These are phyloP conservation scores for Stegastes partitus DNA, from an alignment of 2,113 vertebrate species.

Conservation along the genomic window DNA sequence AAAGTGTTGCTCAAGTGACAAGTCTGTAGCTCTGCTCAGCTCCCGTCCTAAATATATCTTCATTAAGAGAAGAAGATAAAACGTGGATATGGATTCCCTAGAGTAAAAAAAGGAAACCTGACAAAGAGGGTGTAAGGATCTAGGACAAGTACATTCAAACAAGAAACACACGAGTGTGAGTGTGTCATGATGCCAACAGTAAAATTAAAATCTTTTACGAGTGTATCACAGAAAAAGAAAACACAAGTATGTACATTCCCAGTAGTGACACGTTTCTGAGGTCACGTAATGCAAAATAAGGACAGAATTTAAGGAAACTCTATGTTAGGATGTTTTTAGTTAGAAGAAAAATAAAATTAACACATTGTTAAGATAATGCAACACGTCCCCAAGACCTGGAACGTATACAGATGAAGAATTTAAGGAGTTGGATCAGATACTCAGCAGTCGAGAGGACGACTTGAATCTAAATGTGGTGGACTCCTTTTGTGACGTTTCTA, in stretches of 20 bases:
- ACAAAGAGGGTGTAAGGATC: constrained; percentile 14
- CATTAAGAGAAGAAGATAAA: constrained; percentile 30
- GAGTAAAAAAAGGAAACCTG: constrained; percentile 25
- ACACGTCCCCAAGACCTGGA: no score
- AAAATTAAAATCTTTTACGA: not conserved
- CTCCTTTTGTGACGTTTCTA: no score
- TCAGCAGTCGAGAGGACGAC: no score
- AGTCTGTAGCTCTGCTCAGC: constrained; percentile 1
- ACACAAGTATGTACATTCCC: not conserved
- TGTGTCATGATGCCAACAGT: not conserved
- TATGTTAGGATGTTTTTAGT: no score
- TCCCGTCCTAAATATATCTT: constrained; percentile 37
- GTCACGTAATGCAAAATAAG: not conserved
- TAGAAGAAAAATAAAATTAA: no score
- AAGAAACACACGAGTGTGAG: not conserved
- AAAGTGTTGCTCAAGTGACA: constrained; percentile 5
- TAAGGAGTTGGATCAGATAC: not conserved
- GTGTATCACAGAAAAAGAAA: not conserved
- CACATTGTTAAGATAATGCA: no score
- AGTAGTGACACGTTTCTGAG: not conserved
- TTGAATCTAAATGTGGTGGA: no score
- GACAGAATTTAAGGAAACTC: not conserved
- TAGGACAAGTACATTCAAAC: constrained; percentile 19
- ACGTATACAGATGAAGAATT: no score
- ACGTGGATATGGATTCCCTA: not conserved